Conservation (phyloP, 2,888 invertebrate species). For the Nebria brevicollis region DNA sequence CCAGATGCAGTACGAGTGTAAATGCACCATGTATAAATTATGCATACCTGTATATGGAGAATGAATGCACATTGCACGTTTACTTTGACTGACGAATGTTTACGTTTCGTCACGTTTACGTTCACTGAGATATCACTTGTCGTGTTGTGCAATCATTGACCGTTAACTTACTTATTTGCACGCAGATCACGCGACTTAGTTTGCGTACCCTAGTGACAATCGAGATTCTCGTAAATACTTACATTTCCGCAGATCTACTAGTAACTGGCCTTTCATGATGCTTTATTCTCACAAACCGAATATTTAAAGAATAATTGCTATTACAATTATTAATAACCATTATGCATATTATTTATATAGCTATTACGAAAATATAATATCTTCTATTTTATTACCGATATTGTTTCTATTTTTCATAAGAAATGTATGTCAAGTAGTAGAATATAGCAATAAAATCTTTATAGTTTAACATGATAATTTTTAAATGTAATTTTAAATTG, state of each 20-base stretch:
- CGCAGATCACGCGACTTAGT: background rate
- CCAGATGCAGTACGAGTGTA: background rate
- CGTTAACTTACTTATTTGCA: background rate
- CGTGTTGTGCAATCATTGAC: background rate
- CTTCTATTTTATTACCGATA: no score
- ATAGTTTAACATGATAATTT: no score
- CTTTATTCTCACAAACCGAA: background rate
- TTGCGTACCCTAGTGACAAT: background rate
- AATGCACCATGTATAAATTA: background rate
- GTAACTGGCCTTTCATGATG: background rate
- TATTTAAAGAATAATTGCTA: no score
- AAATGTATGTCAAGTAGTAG: no score
- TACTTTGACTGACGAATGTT: constrained; percentile 1
- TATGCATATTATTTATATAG: background rate
- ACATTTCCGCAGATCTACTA: background rate
- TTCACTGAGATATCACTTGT: background rate
- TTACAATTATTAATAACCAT: no score
- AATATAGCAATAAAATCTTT: no score
- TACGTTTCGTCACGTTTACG: background rate
- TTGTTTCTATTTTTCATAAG: no score
- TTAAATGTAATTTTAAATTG: no score
- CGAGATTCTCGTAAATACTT: background rate
- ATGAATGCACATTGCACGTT: background rate
- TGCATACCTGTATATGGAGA: background rate
- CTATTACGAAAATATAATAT: no score